Evolutionary conservation across 92 coral and sea anemone genomes (phyloP), one percentile per base, ranked within the genome.

Genomic region (Paramuricea clavata): DNA sequence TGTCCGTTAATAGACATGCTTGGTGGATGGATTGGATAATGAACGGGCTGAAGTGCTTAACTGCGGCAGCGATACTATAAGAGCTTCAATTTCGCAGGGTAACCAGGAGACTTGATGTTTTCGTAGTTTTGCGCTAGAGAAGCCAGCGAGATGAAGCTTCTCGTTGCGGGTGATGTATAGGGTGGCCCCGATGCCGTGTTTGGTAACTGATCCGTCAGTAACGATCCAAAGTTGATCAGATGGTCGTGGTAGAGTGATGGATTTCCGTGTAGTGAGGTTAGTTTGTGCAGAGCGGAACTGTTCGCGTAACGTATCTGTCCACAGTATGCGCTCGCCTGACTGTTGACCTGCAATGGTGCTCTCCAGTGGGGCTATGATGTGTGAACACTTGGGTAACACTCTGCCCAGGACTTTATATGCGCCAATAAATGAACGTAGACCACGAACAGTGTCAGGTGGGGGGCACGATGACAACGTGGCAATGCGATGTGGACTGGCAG

Each of bases 61-160:
- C 11, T 2, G 72, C 33, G 72, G 72, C 72, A 26, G 72, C 72
- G 41, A 65, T 69, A 28, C 76, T 69, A n/a, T n/a, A 9, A 31
- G 76, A 33, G 76, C 76, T 22, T 69, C 76, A 8, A 69, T 16
- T 19, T 69, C 76, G 19, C 76, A 41, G 5, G 42, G 76, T 3
- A 34, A 17, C 76, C 76, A 69, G 25, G 76, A 2, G 3, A 69
- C 76, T 26, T 69, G 76, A 17, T 69, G 47, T 19, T 69, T 69
- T 4, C 76, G 49, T 17, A 69, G 47, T 34, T 69, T 69, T 21
- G 76, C 50, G 17, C 76, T 33, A 43, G 81, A 92, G 78, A 92
- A 92, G 21, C 93, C 93, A 5, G 91, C 83, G 2, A 90, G 76
- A 76, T 81, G 85, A 26, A 92, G 88, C 21, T 78, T 60, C 8